Evolutionary conservation across 2,797 vertebrate genomes (phyloP).

Genomic region (Lepus oiostolus): DNA sequence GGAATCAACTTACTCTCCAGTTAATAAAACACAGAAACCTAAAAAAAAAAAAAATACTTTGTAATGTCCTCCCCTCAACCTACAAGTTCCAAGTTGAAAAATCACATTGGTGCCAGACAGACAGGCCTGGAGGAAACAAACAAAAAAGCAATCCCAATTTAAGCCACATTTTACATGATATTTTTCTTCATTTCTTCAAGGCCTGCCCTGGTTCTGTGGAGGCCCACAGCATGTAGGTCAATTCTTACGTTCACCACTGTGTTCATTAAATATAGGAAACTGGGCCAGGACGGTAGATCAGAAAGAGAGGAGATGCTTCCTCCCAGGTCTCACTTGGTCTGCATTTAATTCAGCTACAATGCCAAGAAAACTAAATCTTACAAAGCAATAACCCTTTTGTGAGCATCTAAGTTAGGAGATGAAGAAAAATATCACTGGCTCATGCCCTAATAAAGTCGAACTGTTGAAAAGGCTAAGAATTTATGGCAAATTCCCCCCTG

Average conservation of each 20-base stretch:
- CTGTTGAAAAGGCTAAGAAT: constrained; percentile 28
- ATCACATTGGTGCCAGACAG: not conserved
- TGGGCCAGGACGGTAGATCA: constrained; percentile 33
- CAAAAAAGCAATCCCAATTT: constrained; percentile 22
- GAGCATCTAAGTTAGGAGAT: constrained; percentile 27
- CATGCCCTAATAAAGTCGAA: constrained; percentile 21
- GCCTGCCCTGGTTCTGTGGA: constrained; percentile 49
- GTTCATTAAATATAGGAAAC: constrained; percentile 66
- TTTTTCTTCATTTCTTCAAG: constrained; percentile 66
- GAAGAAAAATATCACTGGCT: constrained; percentile 64
- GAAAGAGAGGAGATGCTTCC: not conserved
- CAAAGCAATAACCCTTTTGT: not conserved
- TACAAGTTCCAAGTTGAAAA: constrained; percentile 57
- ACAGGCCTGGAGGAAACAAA: not conserved
- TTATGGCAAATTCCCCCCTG: constrained; percentile 35
- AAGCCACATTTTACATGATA: constrained; percentile 54
- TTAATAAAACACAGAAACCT: constrained; percentile 53
- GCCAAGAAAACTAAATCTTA: constrained; percentile 35
- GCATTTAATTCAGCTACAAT: constrained; percentile 21
- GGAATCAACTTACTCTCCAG: not conserved
- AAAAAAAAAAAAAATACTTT: not conserved
- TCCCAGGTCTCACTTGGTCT: not conserved
- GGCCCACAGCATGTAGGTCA: constrained; percentile 60
- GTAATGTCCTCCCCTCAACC: not conserved
- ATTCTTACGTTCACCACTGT: not conserved